These are phyloP conservation scores for Oryctes rhinoceros DNA, from an alignment of 1,140 invertebrate genomes.

Conservation along the genomic window DNA sequence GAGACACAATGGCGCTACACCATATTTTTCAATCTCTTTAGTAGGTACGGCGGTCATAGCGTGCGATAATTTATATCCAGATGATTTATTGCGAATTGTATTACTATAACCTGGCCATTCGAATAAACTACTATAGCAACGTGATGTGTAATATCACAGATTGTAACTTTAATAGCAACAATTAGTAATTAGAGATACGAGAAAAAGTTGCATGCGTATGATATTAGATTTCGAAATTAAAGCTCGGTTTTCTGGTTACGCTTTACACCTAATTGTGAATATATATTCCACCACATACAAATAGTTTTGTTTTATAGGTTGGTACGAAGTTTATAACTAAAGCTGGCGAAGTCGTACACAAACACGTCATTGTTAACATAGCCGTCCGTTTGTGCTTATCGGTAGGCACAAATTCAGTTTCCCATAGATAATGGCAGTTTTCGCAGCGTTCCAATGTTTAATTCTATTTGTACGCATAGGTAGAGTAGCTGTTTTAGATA, in stretches of 20 bases:
- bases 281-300: not conserved
- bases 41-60: not conserved
- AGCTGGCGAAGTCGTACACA: no score
- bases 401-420: no score
- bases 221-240: not conserved
- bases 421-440: no score
- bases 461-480: no score
- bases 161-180: conserved; percentile 9
- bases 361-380: no score
- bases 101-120: not conserved
- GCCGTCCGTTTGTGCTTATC: no score
- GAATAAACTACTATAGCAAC: not conserved
- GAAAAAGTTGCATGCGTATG: not conserved
- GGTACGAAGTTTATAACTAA: no score
- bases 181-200: not conserved
- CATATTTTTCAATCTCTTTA: not conserved
- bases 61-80: conserved; percentile 22
- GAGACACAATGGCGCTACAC: conserved; percentile 15
- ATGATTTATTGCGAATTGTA: conserved; percentile 25
- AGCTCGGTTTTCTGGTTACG: no score
- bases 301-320: no score
- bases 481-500: no score
- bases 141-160: not conserved
- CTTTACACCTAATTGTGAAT: no score
- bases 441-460: no score